Percentiles rank a stretch among this genome's conserved stretches.
These are phyloP conservation scores for Drosophila pseudoobscura DNA, from an alignment of 1,140 invertebrate species.

Conservation along the genomic window DNA sequence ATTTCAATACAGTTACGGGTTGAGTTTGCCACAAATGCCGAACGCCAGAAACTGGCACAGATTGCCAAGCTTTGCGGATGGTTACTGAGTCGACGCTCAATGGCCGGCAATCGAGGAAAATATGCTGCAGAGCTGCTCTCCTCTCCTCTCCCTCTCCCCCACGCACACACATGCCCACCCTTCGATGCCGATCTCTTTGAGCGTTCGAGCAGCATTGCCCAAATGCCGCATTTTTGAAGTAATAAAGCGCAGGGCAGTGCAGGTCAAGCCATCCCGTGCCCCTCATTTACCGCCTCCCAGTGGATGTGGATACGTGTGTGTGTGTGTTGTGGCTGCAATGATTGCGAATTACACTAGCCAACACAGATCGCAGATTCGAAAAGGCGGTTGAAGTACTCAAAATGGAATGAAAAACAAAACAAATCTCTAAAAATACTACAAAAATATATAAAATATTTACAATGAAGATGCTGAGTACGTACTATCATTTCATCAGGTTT, in stretches of 20 bases:
- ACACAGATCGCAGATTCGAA: not conserved
- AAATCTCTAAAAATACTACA: no score
- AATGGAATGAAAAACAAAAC: no score
- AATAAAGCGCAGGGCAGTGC: slow-evolving; percentile 40
- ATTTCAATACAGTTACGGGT: slow-evolving; percentile 57
- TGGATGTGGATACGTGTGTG: not conserved
- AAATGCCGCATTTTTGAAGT: slow-evolving; percentile 68
- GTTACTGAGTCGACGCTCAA: slow-evolving; percentile 43
- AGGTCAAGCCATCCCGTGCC: not conserved
- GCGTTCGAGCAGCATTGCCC: slow-evolving; percentile 27
- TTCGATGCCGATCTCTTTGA: slow-evolving; percentile 45
- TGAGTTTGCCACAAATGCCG: slow-evolving; percentile 24
- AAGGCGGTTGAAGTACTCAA: no score
- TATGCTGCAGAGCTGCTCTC: slow-evolving; percentile 13
- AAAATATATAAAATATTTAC: no score
- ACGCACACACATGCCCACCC: not conserved
- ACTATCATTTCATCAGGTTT: no score
- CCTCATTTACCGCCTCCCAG: not conserved
- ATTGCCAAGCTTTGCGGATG: slow-evolving; percentile 52
- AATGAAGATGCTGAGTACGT: no score
- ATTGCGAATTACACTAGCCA: slow-evolving; percentile 9
- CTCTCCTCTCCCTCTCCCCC: no score
- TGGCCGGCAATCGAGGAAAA: not conserved
- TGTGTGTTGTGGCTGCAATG: slow-evolving; percentile 14
- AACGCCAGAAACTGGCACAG: slow-evolving; percentile 42